phyloP scores from a whole-genome alignment of 30 jellyfish, hydroid and myxozoan genomes.

The Hydra vulgaris region DNA sequence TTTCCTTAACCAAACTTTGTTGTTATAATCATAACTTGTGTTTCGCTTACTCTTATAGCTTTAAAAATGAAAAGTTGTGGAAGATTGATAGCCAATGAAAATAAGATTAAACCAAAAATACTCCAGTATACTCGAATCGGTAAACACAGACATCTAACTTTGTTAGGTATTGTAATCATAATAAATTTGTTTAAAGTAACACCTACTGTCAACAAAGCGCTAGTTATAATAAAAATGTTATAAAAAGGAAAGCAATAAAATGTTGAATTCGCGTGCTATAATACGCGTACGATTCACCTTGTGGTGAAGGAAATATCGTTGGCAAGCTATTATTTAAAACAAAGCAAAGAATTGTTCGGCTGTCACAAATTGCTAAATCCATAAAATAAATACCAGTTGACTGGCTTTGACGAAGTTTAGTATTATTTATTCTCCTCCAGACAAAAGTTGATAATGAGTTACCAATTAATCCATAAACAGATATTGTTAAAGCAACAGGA shows the following conservation, averaged over 20 bases:
- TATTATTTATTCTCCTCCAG: conserved; percentile 49
- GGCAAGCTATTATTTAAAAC: conserved; percentile 46
- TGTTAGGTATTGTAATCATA: conserved; percentile 56
- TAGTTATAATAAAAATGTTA: conserved; percentile 54
- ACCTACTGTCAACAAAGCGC: conserved; percentile 72
- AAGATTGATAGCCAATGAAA: conserved; percentile 42
- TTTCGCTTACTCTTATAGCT: conserved; percentile 32
- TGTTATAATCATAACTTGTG: conserved; percentile 23
- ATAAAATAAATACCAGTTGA: conserved; percentile 61
- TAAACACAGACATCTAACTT: conserved; percentile 42
- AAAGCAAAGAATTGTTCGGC: conserved; percentile 61
- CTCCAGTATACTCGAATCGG: conserved; percentile 55
- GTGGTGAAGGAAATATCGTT: conserved; percentile 24
- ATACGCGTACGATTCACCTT: conserved; percentile 27
- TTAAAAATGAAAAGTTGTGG: conserved; percentile 72
- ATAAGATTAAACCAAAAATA: conserved; percentile 31
- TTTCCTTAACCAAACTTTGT: conserved; percentile 51
- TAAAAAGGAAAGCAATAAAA: conserved; percentile 50
- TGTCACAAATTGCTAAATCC: conserved; percentile 56
- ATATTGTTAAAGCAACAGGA: conserved; percentile 58
- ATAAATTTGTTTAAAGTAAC: conserved; percentile 62
- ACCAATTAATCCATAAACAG: conserved; percentile 60
- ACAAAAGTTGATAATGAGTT: conserved; percentile 43
- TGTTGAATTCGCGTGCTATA: conserved; percentile 39
- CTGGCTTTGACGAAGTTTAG: conserved; percentile 34